Conservation (phyloP, 2,113 vertebrate species). For the Pipa parva region DNA sequence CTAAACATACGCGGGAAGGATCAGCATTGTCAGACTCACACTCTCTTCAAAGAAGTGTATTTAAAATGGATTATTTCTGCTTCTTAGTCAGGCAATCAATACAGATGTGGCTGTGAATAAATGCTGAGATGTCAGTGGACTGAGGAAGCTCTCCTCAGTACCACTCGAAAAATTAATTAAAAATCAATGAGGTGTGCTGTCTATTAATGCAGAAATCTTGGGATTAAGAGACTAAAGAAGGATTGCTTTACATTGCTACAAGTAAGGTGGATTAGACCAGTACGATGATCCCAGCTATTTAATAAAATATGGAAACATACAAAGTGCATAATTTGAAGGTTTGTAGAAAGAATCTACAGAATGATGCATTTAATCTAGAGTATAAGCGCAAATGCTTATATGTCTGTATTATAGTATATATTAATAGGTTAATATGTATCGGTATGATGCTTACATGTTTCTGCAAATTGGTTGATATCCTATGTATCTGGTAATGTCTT, state of each 20-base stretch:
- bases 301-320: slow-evolving; percentile 16
- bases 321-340: no score
- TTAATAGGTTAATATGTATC: no score
- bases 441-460: no score
- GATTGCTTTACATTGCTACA: slow-evolving; percentile 41
- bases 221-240: slow-evolving; percentile 59
- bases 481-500: no score
- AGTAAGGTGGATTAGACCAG: slow-evolving; percentile 28
- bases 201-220: slow-evolving; percentile 67
- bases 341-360: no score
- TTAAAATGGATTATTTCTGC: slow-evolving; percentile 88
- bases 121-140: slow-evolving; percentile 62
- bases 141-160: slow-evolving; percentile 75
- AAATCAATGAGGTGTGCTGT: slow-evolving; percentile 87
- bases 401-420: no score
- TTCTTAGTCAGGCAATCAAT: slow-evolving; percentile 74
- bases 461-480: no score
- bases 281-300: slow-evolving; percentile 44
- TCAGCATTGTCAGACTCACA: slow-evolving; percentile 42
- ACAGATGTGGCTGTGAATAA: slow-evolving; percentile 79
- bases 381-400: no score
- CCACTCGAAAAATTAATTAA: slow-evolving; percentile 85
- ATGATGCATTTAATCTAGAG: no score
- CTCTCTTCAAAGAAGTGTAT: slow-evolving; percentile 65
- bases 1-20: slow-evolving; percentile 52